Evolutionary conservation across 1,140 invertebrate genomes (phyloP).

Genomic region (Bombus confusus): DNA sequence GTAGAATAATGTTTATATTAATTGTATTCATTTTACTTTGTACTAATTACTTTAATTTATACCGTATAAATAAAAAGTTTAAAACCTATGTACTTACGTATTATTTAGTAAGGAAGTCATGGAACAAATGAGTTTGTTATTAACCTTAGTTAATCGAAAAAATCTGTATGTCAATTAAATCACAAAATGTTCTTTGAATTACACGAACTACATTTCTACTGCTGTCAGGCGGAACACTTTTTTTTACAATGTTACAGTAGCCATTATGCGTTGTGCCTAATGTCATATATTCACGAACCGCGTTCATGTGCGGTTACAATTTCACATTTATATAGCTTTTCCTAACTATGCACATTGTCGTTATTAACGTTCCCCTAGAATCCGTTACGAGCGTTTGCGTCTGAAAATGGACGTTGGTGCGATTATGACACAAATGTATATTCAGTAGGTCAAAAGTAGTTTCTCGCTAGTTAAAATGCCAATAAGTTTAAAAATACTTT

Average conservation of each 20-base stretch:
- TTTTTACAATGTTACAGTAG: conserved; percentile 47
- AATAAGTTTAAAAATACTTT: neutral
- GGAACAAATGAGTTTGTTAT: conserved; percentile 70
- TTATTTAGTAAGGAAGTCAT: conserved; percentile 79
- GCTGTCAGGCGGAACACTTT: conserved; percentile 29
- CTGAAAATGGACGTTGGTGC: conserved; percentile 34
- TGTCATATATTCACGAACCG: conserved; percentile 40
- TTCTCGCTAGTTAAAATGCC: neutral
- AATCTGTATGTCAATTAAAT: conserved; percentile 47
- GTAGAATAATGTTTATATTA: neutral
- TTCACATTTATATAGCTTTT: conserved; percentile 12
- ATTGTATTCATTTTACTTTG: neutral
- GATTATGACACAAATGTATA: neutral
- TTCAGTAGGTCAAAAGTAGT: neutral
- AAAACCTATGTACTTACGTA: conserved; percentile 73
- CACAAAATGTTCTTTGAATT: conserved; percentile 25
- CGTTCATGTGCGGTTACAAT: conserved; percentile 30
- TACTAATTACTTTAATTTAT: neutral
- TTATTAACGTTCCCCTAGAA: conserved; percentile 6
- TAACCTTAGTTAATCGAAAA: conserved; percentile 62
- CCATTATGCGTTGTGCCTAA: conserved; percentile 58
- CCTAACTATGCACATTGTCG: neutral
- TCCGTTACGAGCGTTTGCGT: conserved; percentile 23
- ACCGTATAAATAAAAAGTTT: neutral
- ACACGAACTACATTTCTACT: conserved; percentile 58